Evolutionary conservation across 2,888 invertebrate genomes (phyloP).

Genomic region (Entomobrya multifasciata): DNA sequence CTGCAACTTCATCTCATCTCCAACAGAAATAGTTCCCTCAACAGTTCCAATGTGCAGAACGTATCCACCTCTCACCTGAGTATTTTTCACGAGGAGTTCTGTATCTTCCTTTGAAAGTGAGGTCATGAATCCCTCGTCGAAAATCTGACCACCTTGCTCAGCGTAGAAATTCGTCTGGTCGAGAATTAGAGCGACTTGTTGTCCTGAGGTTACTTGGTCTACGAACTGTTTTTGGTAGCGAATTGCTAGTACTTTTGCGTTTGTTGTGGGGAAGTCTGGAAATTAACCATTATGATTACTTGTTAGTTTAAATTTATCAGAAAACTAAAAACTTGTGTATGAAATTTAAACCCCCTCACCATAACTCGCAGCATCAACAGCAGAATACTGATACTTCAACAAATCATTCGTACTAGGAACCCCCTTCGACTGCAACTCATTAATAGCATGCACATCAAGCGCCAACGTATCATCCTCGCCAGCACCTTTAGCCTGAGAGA

Average conservation of each 20-base stretch:
- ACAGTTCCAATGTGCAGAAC: constrained; percentile 95
- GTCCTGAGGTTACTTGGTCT: constrained; percentile 89
- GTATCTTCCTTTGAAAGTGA: constrained; percentile 89
- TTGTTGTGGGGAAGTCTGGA: constrained; percentile 86
- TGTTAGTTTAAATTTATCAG: not conserved
- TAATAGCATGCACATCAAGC: constrained; percentile 97
- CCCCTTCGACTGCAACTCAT: constrained; percentile 90
- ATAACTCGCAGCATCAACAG: constrained; percentile 85
- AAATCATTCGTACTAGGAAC: constrained; percentile 93
- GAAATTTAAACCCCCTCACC: constrained; percentile 79
- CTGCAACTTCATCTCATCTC: constrained; percentile 90
- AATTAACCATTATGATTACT: not conserved
- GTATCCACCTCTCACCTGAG: constrained; percentile 97
- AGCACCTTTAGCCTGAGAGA: constrained; percentile 92
- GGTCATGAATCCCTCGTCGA: constrained; percentile 95
- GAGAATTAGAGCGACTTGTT: constrained; percentile 94
- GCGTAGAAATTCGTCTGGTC: constrained; percentile 98
- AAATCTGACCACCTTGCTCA: constrained; percentile 99
- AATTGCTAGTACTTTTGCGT: constrained; percentile 90
- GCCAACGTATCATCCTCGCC: constrained; percentile 91
- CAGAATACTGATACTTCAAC: constrained; percentile 93
- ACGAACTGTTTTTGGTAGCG: constrained; percentile 92
- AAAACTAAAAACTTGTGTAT: too few species aligned
- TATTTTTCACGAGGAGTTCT: constrained; percentile 91
- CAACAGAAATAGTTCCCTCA: constrained; percentile 90